These are phyloP conservation scores for Oreonectes daqikongensis DNA, from an alignment of 2,797 vertebrate species.

Conservation along the genomic window DNA sequence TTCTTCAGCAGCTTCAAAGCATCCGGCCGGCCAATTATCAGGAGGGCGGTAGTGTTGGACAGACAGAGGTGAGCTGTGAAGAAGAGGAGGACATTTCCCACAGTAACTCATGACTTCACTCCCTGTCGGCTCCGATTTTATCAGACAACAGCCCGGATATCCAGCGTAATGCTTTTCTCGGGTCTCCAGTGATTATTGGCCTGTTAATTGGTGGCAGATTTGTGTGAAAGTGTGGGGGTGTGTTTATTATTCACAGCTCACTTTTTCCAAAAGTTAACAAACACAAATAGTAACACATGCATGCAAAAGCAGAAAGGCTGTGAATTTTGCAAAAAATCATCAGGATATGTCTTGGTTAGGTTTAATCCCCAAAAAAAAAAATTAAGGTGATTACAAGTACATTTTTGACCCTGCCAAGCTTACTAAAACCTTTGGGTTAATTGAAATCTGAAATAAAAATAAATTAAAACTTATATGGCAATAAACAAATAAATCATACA, in stretches of 20 bases:
- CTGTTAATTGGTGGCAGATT: slow-evolving; percentile 41
- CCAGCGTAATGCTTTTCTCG: neutral
- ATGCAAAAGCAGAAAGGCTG: neutral
- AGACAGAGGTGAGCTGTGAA: slow-evolving; percentile 42
- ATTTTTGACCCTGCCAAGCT: too few species aligned
- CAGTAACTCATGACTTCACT: neutral
- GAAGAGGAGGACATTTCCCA: slow-evolving; percentile 4
- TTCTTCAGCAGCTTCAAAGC: slow-evolving; percentile 39
- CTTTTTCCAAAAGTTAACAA: neutral
- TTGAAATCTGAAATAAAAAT: too few species aligned
- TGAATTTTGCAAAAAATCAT: neutral
- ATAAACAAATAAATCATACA: too few species aligned
- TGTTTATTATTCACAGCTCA: slow-evolving; percentile 19
- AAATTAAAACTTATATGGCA: too few species aligned
- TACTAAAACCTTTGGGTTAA: too few species aligned
- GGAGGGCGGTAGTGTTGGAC: slow-evolving; percentile 2
- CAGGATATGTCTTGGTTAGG: neutral
- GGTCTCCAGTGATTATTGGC: neutral
- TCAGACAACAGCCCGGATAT: neutral
- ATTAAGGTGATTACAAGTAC: neutral
- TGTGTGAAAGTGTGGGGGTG: slow-evolving; percentile 32
- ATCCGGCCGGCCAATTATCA: slow-evolving; percentile 30
- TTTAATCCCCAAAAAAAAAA: neutral
- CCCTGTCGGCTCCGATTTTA: neutral
- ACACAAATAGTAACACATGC: slow-evolving; percentile 7